Evolutionary conservation across 2,113 vertebrate species (phyloP), one percentile per base, ranked within the genome.

Genomic region (Thamnaconus septentrionalis): DNA sequence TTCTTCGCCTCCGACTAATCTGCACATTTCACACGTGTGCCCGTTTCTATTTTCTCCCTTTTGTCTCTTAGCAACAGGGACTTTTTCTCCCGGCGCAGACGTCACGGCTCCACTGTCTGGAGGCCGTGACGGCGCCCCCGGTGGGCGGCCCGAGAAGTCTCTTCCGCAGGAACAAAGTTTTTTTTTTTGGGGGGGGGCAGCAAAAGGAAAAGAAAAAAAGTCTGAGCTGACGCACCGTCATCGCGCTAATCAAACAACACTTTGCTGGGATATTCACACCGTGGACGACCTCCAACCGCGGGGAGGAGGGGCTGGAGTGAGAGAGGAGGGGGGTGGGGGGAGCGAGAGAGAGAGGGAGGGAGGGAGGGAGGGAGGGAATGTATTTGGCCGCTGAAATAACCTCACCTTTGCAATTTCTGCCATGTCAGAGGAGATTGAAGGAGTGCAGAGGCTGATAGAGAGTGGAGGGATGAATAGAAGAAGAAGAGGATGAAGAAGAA

Each of bases 31-130:
- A 31, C 51, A n/a, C 52, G 44, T n/a, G 69, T n/a, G 59, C 41
- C 42, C 59, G 43, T 0, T 57, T 61, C 71, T 68, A 76, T 76
- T 79, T 80, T 73, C 79, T 72, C 65, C 76, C 79, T 75, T 4
- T 73, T 63, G 80, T 88, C 65, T 79, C 86, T 78, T 80, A 85
- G 86, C 86, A 88, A 86, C 86, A 47, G 76, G 61, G 70, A 64
- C 67, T 64, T 65, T 75, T 69, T 82, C 66, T 60, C 59, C 68
- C 7, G 10, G 18, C 18, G 18, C 18, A 31, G 18, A 31, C 18
- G 18, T 31, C 18, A 31, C 2, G 18, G 18, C 18, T 31, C 18
- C 18, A 31, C 18, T 2, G 18, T 31, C 18, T 1, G 18, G 18
- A 31, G 18, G 18, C 18, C 18, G 18, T 31, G 18, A 31, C 18